Percentiles rank a stretch among this genome's conserved stretches.
These are phyloP conservation scores for Lasioglossum zephyrum DNA, from an alignment of 2,888 invertebrate species.

Conservation along the genomic window DNA sequence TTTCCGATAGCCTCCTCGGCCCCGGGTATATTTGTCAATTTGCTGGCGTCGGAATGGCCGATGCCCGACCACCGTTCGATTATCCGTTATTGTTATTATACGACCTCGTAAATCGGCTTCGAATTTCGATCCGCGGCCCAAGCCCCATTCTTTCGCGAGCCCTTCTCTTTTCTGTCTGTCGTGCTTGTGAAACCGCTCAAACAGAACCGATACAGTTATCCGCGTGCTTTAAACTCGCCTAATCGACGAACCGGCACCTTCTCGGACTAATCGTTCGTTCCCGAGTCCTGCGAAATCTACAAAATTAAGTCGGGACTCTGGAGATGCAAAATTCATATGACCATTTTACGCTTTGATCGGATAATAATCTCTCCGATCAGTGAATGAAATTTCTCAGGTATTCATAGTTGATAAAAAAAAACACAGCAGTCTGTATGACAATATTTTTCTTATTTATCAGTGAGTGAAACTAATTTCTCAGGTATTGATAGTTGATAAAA, in stretches of 20 bases:
- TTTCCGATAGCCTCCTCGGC: slow-evolving; percentile 68
- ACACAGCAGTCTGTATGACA: no score
- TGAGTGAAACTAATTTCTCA: neutral
- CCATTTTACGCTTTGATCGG: slow-evolving; percentile 1
- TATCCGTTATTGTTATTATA: slow-evolving; percentile 65
- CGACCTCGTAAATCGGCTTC: slow-evolving; percentile 60
- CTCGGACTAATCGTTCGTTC: slow-evolving; percentile 50
- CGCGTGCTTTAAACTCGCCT: slow-evolving; percentile 25
- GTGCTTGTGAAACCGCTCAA: slow-evolving; percentile 41
- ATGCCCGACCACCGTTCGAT: slow-evolving; percentile 64
- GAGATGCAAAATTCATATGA: neutral
- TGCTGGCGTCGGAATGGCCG: slow-evolving; percentile 52
- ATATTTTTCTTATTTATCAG: neutral
- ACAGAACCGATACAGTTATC: slow-evolving; percentile 51
- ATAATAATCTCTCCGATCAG: neutral
- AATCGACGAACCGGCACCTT: neutral
- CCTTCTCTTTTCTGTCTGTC: slow-evolving; percentile 2
- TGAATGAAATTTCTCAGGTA: no score
- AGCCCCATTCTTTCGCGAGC: slow-evolving; percentile 33
- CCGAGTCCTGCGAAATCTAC: neutral
- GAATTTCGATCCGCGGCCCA: slow-evolving; percentile 46
- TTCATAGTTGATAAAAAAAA: no score
- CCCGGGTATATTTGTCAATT: slow-evolving; percentile 67
- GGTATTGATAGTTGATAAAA: neutral
- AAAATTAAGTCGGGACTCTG: neutral